A percentile compares a stretch with the other conserved stretches of the same genome.
Conservation (phyloP, 2,888 invertebrate genomes). For the Sarcophaga variegata region DNA sequence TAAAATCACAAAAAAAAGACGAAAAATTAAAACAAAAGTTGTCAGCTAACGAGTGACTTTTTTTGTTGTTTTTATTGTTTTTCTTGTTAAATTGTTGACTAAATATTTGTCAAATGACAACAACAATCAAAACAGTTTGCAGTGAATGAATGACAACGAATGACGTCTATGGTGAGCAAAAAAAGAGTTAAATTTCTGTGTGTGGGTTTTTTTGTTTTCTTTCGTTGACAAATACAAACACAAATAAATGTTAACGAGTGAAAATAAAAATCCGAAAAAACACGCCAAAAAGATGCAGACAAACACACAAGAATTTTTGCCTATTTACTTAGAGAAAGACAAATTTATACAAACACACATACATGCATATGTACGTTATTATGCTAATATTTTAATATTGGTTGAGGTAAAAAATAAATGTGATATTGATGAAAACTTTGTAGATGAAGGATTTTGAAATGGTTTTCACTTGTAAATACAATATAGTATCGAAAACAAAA, state of each 20-base stretch:
- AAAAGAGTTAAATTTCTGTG: conserved; percentile 48
- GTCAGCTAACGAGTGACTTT: conserved; percentile 66
- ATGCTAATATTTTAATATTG: conserved; percentile 35
- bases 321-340: conserved; percentile 43
- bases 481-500: too few species aligned
- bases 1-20: conserved; percentile 9
- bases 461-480: too few species aligned
- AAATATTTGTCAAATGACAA: conserved; percentile 73
- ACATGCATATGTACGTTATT: neutral
- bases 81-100: conserved; percentile 69
- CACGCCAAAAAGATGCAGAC: conserved; percentile 11
- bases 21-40: conserved; percentile 25
- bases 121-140: conserved; percentile 57
- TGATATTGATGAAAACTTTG: too few species aligned
- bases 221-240: conserved; percentile 41
- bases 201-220: neutral
- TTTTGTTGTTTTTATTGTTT: neutral
- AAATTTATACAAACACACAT: neutral
- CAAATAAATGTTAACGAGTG: conserved; percentile 56
- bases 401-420: too few species aligned
- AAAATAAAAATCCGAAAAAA: conserved; percentile 26
- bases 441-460: too few species aligned
- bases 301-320: conserved; percentile 64
- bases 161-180: conserved; percentile 1
- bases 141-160: conserved; percentile 37